phyloP scores from a whole-genome alignment of 1,140 invertebrate genomes.

The Yoshiicerus persimilis region DNA sequence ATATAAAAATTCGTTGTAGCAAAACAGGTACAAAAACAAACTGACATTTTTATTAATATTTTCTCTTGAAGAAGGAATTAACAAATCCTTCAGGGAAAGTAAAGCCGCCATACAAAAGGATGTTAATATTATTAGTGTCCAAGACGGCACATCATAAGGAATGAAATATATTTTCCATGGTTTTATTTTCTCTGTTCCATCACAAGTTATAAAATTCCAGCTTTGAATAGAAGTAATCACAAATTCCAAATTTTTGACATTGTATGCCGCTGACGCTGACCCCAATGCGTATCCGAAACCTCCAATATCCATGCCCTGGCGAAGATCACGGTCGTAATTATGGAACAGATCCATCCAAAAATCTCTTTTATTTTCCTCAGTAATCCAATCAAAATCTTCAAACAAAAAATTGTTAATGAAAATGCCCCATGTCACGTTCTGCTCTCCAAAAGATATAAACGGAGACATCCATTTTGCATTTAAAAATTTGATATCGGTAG shows the following conservation, averaged over 20 bases:
- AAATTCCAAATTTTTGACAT: too few species aligned
- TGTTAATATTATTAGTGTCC: background rate
- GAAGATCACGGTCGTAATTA: too few species aligned
- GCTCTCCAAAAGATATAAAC: background rate
- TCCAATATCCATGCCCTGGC: too few species aligned
- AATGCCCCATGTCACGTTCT: background rate
- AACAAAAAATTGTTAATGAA: background rate
- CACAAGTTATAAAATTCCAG: background rate
- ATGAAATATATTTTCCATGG: background rate
- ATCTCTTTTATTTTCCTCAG: background rate
- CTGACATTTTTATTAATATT: background rate
- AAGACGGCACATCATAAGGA: background rate
- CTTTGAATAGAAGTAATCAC: background rate
- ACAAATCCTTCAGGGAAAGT: background rate
- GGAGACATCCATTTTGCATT: too few species aligned
- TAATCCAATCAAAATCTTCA: background rate
- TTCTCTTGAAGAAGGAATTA: background rate
- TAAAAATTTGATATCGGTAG: too few species aligned
- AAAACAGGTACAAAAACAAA: too few species aligned
- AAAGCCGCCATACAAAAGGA: background rate
- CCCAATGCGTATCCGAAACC: too few species aligned
- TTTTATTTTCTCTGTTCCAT: background rate
- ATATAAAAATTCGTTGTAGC: background rate
- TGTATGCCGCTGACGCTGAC: too few species aligned
- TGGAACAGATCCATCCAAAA: too few species aligned